Evolutionary conservation across 2,113 vertebrate genomes (phyloP), one percentile per base, ranked within the genome.

Genomic region (Cyprinodon variegatus): DNA sequence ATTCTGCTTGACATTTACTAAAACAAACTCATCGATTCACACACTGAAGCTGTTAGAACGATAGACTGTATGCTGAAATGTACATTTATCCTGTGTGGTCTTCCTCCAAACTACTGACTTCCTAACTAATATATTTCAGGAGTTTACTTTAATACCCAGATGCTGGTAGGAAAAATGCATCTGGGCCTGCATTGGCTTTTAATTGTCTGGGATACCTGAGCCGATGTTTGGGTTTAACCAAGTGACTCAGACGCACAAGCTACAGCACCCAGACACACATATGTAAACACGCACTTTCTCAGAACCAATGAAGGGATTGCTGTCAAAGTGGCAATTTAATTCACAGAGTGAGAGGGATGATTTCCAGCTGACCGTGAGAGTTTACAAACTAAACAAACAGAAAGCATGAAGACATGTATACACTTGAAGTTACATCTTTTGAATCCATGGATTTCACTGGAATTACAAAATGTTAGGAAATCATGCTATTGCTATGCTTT

Each of bases 81-180:
- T 71, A 72, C 63, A 60, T 70, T 43, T 83, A 85, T 90, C 82
- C 75, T 94, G 93, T 94, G 94, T 94, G 92, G 94, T 93, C 94
- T 86, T 61, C 22, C 76, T 73, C 79, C 67, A 77, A 87, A 82
- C 82, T 83, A 87, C 85, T 90, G 90, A 89, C 85, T 83, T 91
- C 89, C 89, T 87, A 86, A 87, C 87, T 93, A 91, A 93, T 90
- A 87, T 78, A 92, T 82, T 39, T 65, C 90, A 88, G 83, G 53
- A 79, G 78, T 91, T 92, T 88, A 70, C 82, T 90, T 92, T 90
- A 88, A 90, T 89, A 84, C 77, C 86, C 92, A 94, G 90, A 93
- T 93, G 91, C 91, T 90, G 70, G 81, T 79, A 75, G 81, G 81
- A 82, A 81, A 80, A 82, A 86, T 70, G 84, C 87, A 89, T 91